These are phyloP conservation scores for Cetoscarus ocellatus DNA, from an alignment of 2,797 vertebrate genomes.

Conservation along the genomic window DNA sequence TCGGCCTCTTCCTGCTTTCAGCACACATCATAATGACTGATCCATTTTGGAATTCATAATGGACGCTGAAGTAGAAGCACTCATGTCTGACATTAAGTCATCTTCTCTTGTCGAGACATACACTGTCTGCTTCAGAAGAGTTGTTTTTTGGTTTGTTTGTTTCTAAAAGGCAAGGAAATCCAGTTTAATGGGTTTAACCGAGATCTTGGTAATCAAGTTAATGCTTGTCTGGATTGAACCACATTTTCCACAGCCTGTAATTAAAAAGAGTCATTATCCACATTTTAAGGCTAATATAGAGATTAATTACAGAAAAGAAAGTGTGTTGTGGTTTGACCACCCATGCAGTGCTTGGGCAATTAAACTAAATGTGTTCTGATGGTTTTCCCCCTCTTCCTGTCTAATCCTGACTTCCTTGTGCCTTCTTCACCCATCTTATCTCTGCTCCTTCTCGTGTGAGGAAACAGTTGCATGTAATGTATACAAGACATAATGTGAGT, in stretches of 20 bases:
- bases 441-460: slow-evolving; percentile 47
- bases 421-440: slow-evolving; percentile 56
- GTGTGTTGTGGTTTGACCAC: slow-evolving; percentile 49
- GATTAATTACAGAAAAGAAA: neutral
- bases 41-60: slow-evolving; percentile 76
- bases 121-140: neutral
- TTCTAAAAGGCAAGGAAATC: neutral
- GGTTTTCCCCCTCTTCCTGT: slow-evolving; percentile 32
- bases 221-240: neutral
- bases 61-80: slow-evolving; percentile 65
- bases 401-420: slow-evolving; percentile 37
- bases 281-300: slow-evolving; percentile 5
- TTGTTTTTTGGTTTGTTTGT: neutral
- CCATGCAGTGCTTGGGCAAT: slow-evolving; percentile 40
- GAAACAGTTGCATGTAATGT: slow-evolving; percentile 66
- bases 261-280: neutral
- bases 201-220: neutral
- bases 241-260: neutral
- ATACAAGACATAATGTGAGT: slow-evolving; percentile 58
- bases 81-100: slow-evolving; percentile 49
- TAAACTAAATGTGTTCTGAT: slow-evolving; percentile 44
- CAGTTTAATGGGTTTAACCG: neutral
- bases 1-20: slow-evolving; percentile 76
- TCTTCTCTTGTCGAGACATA: slow-evolving; percentile 25
- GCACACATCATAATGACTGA: slow-evolving; percentile 69